Conservation (phyloP, 2,797 vertebrate genomes). For the Characodon lateralis region DNA sequence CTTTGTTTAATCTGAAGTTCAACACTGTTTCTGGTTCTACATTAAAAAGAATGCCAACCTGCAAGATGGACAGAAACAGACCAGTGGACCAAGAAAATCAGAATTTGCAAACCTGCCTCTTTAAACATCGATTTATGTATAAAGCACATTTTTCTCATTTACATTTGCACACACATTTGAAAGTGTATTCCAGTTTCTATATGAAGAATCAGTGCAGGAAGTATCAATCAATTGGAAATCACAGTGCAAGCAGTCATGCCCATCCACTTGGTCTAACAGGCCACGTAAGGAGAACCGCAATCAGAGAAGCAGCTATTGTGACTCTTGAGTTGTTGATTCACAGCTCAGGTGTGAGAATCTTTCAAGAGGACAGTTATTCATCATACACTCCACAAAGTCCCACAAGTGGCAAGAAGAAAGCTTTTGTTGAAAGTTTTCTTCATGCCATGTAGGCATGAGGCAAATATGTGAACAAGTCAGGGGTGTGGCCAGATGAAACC, state of each 20-base stretch:
- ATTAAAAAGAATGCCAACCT: conserved; percentile 2
- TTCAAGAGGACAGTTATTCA: background rate
- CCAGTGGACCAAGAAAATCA: background rate
- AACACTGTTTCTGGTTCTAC: background rate
- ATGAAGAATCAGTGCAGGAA: background rate
- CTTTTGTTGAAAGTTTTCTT: background rate
- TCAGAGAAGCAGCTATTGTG: background rate
- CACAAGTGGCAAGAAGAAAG: background rate
- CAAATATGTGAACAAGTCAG: background rate
- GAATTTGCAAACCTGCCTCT: background rate
- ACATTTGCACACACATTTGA: background rate
- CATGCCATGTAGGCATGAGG: background rate
- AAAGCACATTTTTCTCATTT: background rate
- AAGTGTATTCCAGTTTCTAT: background rate
- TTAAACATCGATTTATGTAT: background rate
- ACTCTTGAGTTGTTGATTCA: background rate
- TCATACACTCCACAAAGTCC: background rate
- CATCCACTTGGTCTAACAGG: background rate
- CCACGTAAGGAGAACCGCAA: too few relatives aligned
- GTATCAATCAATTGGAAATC: too few relatives aligned
- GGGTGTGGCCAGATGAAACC: background rate
- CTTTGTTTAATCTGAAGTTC: conserved; percentile 31
- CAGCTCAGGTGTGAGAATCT: background rate
- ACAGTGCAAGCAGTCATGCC: background rate
- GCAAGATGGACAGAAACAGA: background rate